Evolutionary conservation across 2,113 vertebrate genomes (phyloP), one percentile per base, ranked within the genome.

Genomic region (Collichthys lucidus): DNA sequence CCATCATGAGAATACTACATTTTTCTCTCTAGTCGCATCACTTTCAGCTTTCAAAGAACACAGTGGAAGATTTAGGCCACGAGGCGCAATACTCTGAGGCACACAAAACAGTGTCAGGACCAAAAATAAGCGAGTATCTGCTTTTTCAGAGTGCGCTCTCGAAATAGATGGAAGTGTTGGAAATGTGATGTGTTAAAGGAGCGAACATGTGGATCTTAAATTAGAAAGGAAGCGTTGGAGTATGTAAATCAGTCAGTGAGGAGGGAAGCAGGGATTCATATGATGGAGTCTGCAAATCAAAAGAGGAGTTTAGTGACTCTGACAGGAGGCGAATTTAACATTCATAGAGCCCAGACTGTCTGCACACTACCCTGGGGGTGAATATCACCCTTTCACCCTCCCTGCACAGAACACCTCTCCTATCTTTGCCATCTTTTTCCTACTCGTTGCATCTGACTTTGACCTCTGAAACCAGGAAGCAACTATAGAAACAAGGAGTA

Each of bases 11-110:
- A 73, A 66, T 69, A 72, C 62, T 16, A 59, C 6, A 72, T 76
- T 47, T 69, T 47, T 69, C 52, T 76, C 26, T 75, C 20, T 42
- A 24, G 29, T 79, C 1, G 19, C 74, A 59, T 85, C 56, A 47
- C 55, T 78, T 46, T 73, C 55, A 74, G 81, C 81, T 88, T 92
- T 91, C 89, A 85, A 92, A 93, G 93, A 90, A 88, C 56, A 65
- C 19, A 9, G 22, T 57, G 24, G 26, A 71, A 83, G 80, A 89
- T 90, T 79, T 68, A 90, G 89, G 87, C 69, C 91, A 86, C 15
- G 77, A 83, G 67, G 74, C 73, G 74, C 24, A 82, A 89, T 75
- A 74, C 84, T 84, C 86, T 0, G 26, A 79, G 82, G 85, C 62
- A 15, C 55, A 44, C 24, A 72, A 79, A 90, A 92, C 74, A 29